Conservation (phyloP, 2,888 invertebrate species). For the Willowsia nigromaculata region DNA sequence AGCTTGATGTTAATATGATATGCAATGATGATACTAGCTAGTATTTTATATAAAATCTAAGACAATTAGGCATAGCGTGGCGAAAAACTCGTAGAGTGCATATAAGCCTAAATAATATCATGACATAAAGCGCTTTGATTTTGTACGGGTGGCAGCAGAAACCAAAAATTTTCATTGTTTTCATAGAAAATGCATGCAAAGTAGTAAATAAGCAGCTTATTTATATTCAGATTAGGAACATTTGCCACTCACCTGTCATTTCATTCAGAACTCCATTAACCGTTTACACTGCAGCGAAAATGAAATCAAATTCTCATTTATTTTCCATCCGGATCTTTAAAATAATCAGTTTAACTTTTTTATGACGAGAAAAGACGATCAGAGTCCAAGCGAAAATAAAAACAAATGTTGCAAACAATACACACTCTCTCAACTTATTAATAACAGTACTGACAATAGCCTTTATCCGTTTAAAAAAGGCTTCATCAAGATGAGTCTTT, state of each 20-base stretch:
- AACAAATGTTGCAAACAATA: background rate
- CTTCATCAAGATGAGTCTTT: constrained; percentile 1
- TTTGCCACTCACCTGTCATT: constrained; percentile 66
- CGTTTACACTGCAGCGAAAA: background rate
- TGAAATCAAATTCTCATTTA: constrained; percentile 28
- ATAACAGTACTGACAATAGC: constrained; percentile 15
- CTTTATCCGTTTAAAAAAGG: background rate
- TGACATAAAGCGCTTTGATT: background rate
- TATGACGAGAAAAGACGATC: background rate
- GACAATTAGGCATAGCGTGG: constrained; percentile 10
- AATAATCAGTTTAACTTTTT: constrained; percentile 17
- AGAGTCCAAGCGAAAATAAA: background rate
- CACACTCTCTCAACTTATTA: background rate
- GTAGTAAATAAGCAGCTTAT: constrained; percentile 12
- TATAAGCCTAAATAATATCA: background rate
- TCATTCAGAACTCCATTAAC: constrained; percentile 18
- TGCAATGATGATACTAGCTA: background rate
- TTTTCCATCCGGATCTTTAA: constrained; percentile 14
- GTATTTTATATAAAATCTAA: background rate
- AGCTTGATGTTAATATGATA: background rate
- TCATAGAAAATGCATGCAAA: background rate
- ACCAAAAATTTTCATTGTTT: constrained; percentile 21
- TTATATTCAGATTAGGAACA: constrained; percentile 53
- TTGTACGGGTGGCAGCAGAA: constrained; percentile 3
- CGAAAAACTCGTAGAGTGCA: background rate